A percentile compares a stretch with the other conserved stretches of the same genome.
Conservation (phyloP, 2,888 invertebrate species). For the Molorchus minor region DNA sequence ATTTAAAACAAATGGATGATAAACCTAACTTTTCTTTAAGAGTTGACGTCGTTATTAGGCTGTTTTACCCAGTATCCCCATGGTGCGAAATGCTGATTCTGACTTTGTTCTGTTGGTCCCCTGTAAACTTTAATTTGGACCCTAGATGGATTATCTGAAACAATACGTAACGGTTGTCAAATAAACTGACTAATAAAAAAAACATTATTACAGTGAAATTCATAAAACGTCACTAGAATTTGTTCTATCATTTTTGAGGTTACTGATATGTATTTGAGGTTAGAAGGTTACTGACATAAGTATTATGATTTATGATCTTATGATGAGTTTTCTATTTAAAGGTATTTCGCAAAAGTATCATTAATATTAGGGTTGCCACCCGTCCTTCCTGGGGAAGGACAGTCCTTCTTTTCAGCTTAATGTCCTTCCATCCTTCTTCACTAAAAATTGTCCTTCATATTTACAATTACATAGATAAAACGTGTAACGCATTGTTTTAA, state of each 20-base stretch:
- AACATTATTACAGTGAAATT: neutral
- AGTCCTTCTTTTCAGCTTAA: no score
- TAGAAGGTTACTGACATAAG: neutral
- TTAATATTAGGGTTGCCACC: no score
- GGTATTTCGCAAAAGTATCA: no score
- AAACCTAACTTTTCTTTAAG: neutral
- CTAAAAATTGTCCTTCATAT: no score
- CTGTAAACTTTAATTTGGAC: slow-evolving; percentile 80
- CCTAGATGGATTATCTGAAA: slow-evolving; percentile 59
- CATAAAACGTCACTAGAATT: neutral
- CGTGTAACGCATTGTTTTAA: no score
- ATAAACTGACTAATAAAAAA: neutral
- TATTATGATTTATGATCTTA: no score
- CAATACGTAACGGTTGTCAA: neutral
- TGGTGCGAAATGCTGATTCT: slow-evolving; percentile 69
- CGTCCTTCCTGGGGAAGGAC: no score
- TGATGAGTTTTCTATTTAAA: no score
- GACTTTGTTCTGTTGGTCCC: slow-evolving; percentile 72
- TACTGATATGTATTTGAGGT: neutral
- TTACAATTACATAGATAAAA: no score
- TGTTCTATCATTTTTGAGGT: neutral
- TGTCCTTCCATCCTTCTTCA: no score
- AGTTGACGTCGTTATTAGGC: slow-evolving; percentile 66
- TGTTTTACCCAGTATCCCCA: slow-evolving; percentile 81
- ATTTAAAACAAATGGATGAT: neutral